These are phyloP conservation scores for Machimus rusticus DNA, from an alignment of 2,888 invertebrate species.

Conservation along the genomic window DNA sequence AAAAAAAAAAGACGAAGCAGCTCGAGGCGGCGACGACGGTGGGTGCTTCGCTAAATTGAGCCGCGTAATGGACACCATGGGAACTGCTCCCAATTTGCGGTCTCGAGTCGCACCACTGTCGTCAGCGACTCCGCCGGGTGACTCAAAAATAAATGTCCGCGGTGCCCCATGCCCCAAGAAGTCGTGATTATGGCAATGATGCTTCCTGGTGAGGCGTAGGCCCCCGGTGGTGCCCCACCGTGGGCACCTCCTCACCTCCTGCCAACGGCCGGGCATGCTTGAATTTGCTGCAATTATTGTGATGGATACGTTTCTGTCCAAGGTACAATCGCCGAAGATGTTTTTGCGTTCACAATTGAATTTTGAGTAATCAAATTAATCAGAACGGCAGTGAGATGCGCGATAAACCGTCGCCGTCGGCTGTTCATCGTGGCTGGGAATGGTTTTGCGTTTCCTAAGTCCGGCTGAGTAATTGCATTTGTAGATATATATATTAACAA, in stretches of 20 bases:
- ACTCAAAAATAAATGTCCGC: not conserved
- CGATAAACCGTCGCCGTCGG: not conserved
- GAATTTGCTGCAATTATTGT: not conserved
- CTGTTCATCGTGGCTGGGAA: not conserved
- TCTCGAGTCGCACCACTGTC: not conserved
- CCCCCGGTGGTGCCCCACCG: not conserved
- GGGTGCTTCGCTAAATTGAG: not conserved
- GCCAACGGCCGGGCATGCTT: not conserved
- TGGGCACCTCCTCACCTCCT: not conserved
- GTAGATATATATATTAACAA: not conserved
- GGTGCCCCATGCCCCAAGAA: not conserved
- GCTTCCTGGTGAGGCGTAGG: not conserved
- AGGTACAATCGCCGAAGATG: constrained; percentile 18
- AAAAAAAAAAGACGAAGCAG: not conserved
- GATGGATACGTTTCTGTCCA: not conserved
- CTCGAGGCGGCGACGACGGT: not conserved
- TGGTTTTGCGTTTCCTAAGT: not conserved
- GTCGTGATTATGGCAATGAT: not conserved
- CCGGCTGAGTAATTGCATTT: not conserved
- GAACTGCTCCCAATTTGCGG: not conserved
- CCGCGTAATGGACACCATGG: constrained; percentile 27
- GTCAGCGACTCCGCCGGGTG: not conserved
- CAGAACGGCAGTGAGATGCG: not conserved
- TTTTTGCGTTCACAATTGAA: constrained; percentile 19
- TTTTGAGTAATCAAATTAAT: constrained; percentile 14